These are phyloP conservation scores for Oriolus oriolus DNA, from an alignment of 2,113 vertebrate species.

Conservation along the genomic window DNA sequence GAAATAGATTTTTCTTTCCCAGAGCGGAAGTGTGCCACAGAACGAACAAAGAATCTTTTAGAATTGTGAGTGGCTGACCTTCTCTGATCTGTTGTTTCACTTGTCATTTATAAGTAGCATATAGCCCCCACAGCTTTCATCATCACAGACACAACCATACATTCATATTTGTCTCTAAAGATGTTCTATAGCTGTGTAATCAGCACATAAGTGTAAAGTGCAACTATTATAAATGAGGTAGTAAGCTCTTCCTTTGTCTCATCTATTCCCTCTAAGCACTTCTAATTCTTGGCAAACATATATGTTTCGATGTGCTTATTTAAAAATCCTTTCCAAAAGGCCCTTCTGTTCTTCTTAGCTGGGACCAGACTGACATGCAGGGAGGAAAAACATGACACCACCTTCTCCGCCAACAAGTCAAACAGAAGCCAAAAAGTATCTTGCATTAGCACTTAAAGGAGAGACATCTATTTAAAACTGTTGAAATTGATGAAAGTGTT, in stretches of 20 bases:
- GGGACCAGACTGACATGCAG: constrained; percentile 18
- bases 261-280: not conserved
- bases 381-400: constrained; percentile 42
- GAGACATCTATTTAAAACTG: constrained; percentile 11
- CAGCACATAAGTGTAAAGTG: not conserved
- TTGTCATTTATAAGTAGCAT: not conserved
- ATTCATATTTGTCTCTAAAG: not conserved
- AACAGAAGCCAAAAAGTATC: not conserved
- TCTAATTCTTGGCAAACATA: constrained; percentile 16
- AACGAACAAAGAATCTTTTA: not conserved
- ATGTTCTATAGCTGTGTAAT: not conserved
- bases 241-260: not conserved
- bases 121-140: not conserved
- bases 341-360: constrained; percentile 27
- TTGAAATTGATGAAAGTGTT: not conserved
- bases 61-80: not conserved
- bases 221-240: not conserved
- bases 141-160: not conserved
- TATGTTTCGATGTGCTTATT: not conserved
- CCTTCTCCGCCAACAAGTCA: not conserved
- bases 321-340: constrained; percentile 3
- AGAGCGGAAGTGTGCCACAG: not conserved
- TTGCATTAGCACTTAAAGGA: constrained; percentile 17
- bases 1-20: not conserved
- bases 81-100: not conserved